Evolutionary conservation across 2,113 vertebrate species (phyloP).

Genomic region (Alouatta palliata): DNA sequence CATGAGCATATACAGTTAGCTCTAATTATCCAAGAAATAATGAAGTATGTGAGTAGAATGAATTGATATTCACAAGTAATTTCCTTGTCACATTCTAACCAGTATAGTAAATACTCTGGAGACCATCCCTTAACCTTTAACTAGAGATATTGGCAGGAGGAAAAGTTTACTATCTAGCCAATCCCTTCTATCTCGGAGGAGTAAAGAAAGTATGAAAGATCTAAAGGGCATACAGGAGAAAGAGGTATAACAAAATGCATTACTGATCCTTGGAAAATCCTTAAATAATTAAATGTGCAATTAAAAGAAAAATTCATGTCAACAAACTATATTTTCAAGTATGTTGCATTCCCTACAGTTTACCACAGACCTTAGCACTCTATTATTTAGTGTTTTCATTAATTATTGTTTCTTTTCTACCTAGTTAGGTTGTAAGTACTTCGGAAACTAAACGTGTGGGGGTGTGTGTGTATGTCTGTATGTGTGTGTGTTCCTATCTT

Average conservation of each 20-base stretch:
- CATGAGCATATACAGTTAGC: neutral
- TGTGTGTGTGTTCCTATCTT: neutral
- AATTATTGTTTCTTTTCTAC: neutral
- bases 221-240: neutral
- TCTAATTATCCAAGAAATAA: constrained; percentile 41
- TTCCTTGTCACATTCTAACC: neutral
- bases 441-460: neutral
- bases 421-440: neutral
- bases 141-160: neutral
- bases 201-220: neutral
- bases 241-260: neutral
- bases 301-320: neutral
- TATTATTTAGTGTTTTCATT: neutral
- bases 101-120: neutral
- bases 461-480: neutral
- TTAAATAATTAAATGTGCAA: constrained; percentile 23
- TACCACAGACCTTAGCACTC: neutral
- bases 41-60: neutral
- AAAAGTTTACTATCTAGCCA: neutral
- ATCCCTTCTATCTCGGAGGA: neutral
- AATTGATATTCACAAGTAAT: constrained; percentile 43
- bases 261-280: neutral
- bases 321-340: neutral
- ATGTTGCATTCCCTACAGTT: neutral
- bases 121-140: constrained; percentile 4